A percentile compares a stretch with the other conserved stretches of the same genome.
Conservation (phyloP, 2,888 invertebrate species). For the Mesochorus sp. region DNA sequence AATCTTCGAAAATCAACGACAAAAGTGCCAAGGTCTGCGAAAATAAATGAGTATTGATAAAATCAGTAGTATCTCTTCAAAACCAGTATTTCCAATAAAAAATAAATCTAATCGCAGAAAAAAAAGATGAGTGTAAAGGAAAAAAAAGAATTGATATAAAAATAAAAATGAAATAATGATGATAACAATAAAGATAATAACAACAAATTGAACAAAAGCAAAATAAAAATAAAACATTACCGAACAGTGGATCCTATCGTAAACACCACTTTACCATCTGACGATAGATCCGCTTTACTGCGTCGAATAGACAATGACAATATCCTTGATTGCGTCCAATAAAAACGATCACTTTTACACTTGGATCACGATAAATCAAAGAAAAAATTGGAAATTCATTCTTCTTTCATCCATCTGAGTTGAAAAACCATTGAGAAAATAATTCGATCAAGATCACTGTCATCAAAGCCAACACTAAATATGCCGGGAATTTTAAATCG, state of each 20-base stretch:
- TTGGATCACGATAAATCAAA: neutral
- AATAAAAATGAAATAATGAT: neutral
- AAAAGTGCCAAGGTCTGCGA: no score
- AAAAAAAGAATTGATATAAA: neutral
- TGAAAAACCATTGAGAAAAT: neutral
- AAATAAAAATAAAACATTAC: conserved; percentile 57
- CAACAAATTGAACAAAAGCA: conserved; percentile 37
- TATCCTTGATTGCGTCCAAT: conserved; percentile 23
- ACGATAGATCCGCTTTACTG: conserved; percentile 39
- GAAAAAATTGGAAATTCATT: neutral
- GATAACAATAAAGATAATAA: conserved; percentile 23
- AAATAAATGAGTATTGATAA: no score
- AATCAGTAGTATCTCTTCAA: neutral
- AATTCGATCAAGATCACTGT: conserved; percentile 20
- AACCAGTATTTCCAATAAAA: no score
- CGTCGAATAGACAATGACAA: conserved; percentile 4
- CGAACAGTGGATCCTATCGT: conserved; percentile 59
- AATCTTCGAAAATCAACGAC: no score
- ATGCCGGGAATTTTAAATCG: conserved; percentile 39
- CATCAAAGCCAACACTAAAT: conserved; percentile 18
- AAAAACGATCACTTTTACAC: conserved; percentile 16
- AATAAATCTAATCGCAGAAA: neutral
- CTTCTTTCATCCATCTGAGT: no score
- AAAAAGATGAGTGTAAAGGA: neutral
- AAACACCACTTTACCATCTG: conserved; percentile 66